These are phyloP conservation scores for Drosophila rufa DNA, from an alignment of 1,140 invertebrate genomes.

Conservation along the genomic window DNA sequence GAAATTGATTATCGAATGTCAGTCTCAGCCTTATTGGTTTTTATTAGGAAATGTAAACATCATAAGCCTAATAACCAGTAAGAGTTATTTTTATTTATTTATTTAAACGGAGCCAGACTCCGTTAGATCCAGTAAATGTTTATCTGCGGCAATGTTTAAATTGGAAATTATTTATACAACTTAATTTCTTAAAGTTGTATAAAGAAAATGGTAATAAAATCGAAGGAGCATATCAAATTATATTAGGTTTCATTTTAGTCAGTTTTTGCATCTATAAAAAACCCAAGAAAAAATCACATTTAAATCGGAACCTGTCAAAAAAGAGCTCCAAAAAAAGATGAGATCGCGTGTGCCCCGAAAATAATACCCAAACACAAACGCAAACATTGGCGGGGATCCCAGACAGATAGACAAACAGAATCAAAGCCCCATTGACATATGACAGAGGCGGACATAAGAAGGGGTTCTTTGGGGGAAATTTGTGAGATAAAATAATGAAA, in stretches of 20 bases:
- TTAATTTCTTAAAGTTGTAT: no score
- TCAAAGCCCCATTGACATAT: slow-evolving; percentile 12
- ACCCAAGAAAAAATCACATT: neutral
- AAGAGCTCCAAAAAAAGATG: neutral
- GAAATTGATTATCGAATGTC: slow-evolving; percentile 1
- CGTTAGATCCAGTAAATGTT: no score
- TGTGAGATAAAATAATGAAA: neutral
- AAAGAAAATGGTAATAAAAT: no score
- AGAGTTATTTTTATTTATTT: no score
- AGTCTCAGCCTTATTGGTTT: neutral
- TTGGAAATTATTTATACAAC: no score
- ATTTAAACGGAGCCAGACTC: no score
- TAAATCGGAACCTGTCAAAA: slow-evolving; percentile 6
- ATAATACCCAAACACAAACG: neutral
- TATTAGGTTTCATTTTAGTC: no score
- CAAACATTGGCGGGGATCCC: neutral
- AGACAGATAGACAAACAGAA: neutral
- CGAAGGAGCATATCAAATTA: no score
- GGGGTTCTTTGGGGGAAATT: no score
- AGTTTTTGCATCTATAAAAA: no score
- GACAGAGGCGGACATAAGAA: neutral
- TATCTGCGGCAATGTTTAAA: neutral
- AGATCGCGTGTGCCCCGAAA: slow-evolving; percentile 22
- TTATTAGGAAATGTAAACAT: neutral
- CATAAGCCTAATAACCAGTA: neutral